These are phyloP conservation scores for Tanypteryx hageni DNA, from an alignment of 2,888 invertebrate genomes.

Conservation along the genomic window DNA sequence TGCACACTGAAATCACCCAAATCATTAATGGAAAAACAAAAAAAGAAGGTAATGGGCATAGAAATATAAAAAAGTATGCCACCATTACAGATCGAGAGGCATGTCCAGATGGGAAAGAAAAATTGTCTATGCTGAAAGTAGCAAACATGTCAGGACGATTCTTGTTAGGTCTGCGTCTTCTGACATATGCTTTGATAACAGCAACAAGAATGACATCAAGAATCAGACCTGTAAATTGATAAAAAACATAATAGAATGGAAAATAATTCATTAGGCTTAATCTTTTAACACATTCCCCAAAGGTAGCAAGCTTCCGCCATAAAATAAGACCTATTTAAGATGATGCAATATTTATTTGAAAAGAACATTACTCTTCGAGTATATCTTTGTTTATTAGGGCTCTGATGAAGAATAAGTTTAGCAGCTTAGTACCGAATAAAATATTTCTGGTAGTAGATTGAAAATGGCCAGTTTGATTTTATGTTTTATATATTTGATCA, in stretches of 20 bases:
- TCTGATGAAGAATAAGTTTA: too few relatives aligned
- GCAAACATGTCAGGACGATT: conserved; percentile 83
- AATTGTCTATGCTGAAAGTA: conserved; percentile 89
- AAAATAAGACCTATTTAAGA: not conserved
- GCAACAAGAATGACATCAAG: conserved; percentile 89
- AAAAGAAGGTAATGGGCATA: conserved; percentile 81
- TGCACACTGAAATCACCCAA: conserved; percentile 86
- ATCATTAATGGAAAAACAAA: conserved; percentile 81
- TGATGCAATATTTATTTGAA: too few relatives aligned
- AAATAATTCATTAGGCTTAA: not conserved
- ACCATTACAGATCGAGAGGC: conserved; percentile 89
- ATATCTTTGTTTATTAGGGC: too few relatives aligned
- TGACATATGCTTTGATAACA: conserved; percentile 85
- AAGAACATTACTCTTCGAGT: too few relatives aligned
- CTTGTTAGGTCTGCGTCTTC: conserved; percentile 85
- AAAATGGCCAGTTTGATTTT: too few relatives aligned
- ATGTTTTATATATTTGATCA: not conserved
- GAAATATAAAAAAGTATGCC: conserved; percentile 82
- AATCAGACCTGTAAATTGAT: conserved; percentile 82
- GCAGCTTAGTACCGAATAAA: too few relatives aligned
- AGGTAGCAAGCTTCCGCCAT: not conserved
- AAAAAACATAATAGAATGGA: not conserved
- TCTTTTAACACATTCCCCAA: not conserved
- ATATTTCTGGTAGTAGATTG: too few relatives aligned
- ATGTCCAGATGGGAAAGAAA: conserved; percentile 96